Evolutionary conservation across 2,888 invertebrate species (phyloP).

Genomic region (Coelinius sp.): DNA sequence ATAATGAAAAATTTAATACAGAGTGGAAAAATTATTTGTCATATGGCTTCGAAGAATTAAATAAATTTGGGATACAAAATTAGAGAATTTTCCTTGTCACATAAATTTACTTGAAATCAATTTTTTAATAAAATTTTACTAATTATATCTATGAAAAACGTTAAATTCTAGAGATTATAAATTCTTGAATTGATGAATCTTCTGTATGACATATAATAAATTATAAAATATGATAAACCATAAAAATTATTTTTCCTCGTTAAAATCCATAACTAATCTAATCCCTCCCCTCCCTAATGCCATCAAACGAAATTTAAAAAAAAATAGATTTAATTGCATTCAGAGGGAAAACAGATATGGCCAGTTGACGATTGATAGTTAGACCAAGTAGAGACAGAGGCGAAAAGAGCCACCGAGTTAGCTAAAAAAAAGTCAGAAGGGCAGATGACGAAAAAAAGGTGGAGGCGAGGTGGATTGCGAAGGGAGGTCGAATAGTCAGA

Average conservation of each 20-base stretch:
- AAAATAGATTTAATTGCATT: slow-evolving; percentile 13
- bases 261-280: background rate
- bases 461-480: slow-evolving; percentile 34
- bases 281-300: background rate
- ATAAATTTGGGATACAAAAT: too few relatives aligned
- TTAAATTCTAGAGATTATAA: too few relatives aligned
- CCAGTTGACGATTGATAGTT: slow-evolving; percentile 5
- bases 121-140: background rate
- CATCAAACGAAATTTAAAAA: slow-evolving; percentile 30
- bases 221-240: too few relatives aligned
- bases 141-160: too few relatives aligned
- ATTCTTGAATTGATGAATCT: too few relatives aligned
- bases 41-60: too few relatives aligned
- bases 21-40: too few relatives aligned
- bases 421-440: slow-evolving; percentile 29
- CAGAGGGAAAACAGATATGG: slow-evolving; percentile 18
- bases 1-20: too few relatives aligned
- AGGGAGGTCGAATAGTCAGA: slow-evolving; percentile 1
- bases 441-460: slow-evolving; percentile 28
- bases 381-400: slow-evolving; percentile 32
- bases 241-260: too few relatives aligned
- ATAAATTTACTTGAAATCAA: background rate
- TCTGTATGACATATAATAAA: too few relatives aligned
- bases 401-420: slow-evolving; percentile 7
- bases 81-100: too few relatives aligned